Percentiles rank a stretch among this genome's conserved stretches.
These are phyloP conservation scores for Myotis vivesi DNA, from an alignment of 2,797 vertebrate species.

Conservation along the genomic window DNA sequence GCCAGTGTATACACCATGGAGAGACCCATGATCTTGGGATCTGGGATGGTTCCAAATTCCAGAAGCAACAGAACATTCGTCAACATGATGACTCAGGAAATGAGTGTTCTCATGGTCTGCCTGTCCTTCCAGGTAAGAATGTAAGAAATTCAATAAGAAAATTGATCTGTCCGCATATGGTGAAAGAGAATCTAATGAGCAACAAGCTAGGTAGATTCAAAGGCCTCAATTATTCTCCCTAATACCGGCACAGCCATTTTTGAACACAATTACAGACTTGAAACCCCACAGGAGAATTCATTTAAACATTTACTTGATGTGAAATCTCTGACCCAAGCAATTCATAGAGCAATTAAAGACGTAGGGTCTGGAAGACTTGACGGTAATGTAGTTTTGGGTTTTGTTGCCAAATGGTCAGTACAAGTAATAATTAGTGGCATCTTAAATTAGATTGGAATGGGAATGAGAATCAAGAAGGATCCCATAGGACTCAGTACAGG, in stretches of 20 bases:
- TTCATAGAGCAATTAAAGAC: constrained; percentile 69
- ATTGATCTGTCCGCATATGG: constrained; percentile 62
- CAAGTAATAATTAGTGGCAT: constrained; percentile 61
- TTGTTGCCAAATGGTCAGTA: constrained; percentile 64
- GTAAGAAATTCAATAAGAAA: constrained; percentile 76
- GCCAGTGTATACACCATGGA: not conserved
- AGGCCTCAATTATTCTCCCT: constrained; percentile 64
- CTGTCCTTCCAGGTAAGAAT: constrained; percentile 71
- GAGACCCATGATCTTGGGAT: not conserved
- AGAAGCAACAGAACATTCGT: not conserved
- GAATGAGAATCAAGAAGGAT: constrained; percentile 37
- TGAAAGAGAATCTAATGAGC: constrained; percentile 73
- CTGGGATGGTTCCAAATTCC: not conserved
- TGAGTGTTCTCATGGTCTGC: constrained; percentile 44
- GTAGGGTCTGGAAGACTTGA: constrained; percentile 44
- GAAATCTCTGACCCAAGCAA: constrained; percentile 74
- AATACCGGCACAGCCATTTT: constrained; percentile 63
- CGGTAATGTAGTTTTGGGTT: constrained; percentile 48
- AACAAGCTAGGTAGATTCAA: constrained; percentile 66
- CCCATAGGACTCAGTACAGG: constrained; percentile 29
- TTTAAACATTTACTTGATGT: constrained; percentile 73
- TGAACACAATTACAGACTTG: constrained; percentile 66
- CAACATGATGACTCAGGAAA: constrained; percentile 60
- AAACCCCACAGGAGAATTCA: constrained; percentile 67
- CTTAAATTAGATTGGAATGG: constrained; percentile 66